A percentile compares a stretch with the other conserved stretches of the same genome.
Evolutionary conservation across 2,888 invertebrate genomes (phyloP).

Genomic region (Theristus sp.): DNA sequence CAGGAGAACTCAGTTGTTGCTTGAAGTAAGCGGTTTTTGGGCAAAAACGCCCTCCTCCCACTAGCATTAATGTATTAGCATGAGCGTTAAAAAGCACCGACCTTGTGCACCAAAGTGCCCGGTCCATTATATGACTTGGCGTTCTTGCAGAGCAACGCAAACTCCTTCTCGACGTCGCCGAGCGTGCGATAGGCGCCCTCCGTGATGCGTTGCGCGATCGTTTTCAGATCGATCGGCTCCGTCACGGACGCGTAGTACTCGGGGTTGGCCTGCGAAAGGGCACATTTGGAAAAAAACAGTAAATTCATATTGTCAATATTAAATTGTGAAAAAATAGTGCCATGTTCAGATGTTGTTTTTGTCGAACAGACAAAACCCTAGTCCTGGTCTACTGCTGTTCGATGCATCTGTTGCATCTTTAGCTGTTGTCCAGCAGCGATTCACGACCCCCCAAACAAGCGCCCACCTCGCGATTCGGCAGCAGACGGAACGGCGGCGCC

Average conservation of each 20-base stretch:
- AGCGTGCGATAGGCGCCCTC: constrained; percentile 53
- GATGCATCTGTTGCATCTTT: too few species aligned
- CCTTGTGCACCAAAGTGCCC: neutral
- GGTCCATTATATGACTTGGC: constrained; percentile 76
- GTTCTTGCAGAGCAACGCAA: constrained; percentile 73
- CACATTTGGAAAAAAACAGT: neutral
- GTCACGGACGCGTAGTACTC: constrained; percentile 86
- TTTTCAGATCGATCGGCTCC: constrained; percentile 78
- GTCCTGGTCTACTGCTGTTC: too few species aligned
- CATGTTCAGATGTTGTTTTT: too few species aligned
- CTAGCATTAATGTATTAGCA: too few species aligned
- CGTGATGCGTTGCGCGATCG: constrained; percentile 65
- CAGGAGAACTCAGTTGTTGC: neutral
- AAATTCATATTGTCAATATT: neutral
- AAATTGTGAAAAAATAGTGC: constrained; percentile 1
- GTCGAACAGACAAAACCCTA: too few species aligned
- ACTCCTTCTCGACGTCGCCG: constrained; percentile 67
- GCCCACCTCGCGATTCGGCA: constrained; percentile 62
- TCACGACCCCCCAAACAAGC: too few species aligned
- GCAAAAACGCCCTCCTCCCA: too few species aligned
- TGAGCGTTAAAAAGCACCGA: neutral
- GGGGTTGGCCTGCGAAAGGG: constrained; percentile 54
- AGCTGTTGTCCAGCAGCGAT: too few species aligned
- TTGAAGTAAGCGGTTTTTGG: neutral
- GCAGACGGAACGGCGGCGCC: constrained; percentile 65